phyloP scores from a whole-genome alignment of 2,797 vertebrate genomes.

The Lindbergichthys nudifrons region DNA sequence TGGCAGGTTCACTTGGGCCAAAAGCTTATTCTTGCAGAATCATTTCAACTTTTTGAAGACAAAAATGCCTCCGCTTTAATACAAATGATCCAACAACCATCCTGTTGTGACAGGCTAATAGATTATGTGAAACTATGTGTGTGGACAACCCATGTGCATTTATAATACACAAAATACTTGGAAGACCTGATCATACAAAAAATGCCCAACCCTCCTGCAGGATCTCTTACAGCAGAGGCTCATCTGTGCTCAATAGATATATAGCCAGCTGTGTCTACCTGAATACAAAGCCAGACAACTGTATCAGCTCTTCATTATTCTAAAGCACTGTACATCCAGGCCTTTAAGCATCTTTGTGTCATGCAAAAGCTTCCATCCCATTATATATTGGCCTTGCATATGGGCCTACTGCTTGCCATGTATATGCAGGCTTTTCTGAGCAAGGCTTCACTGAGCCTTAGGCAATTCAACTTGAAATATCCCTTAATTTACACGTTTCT shows the following conservation, averaged over 20 bases:
- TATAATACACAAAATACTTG: not conserved
- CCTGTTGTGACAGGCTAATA: not conserved
- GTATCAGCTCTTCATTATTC: constrained; percentile 78
- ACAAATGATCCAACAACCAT: not conserved
- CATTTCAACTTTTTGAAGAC: constrained; percentile 16
- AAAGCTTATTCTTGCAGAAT: not conserved
- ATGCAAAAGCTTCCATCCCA: constrained; percentile 27
- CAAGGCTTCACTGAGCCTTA: constrained; percentile 16
- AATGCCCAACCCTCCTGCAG: constrained; percentile 32
- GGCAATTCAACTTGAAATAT: too few relatives aligned
- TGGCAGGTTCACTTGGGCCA: not conserved
- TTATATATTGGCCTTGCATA: constrained; percentile 26
- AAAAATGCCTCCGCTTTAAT: not conserved
- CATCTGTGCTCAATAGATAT: constrained; percentile 79
- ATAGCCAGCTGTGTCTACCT: constrained; percentile 81
- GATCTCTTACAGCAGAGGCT: constrained; percentile 62
- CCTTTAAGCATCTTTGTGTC: constrained; percentile 37
- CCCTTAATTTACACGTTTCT: too few relatives aligned
- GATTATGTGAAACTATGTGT: not conserved
- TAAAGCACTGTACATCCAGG: constrained; percentile 55
- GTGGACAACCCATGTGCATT: not conserved
- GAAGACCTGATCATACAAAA: constrained; percentile 16
- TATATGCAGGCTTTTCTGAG: not conserved
- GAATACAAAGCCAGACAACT: constrained; percentile 72
- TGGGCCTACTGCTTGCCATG: not conserved